Evolutionary conservation across 2,888 invertebrate species (phyloP), one percentile per base, ranked within the genome.

Genomic region (Protonemura montana): DNA sequence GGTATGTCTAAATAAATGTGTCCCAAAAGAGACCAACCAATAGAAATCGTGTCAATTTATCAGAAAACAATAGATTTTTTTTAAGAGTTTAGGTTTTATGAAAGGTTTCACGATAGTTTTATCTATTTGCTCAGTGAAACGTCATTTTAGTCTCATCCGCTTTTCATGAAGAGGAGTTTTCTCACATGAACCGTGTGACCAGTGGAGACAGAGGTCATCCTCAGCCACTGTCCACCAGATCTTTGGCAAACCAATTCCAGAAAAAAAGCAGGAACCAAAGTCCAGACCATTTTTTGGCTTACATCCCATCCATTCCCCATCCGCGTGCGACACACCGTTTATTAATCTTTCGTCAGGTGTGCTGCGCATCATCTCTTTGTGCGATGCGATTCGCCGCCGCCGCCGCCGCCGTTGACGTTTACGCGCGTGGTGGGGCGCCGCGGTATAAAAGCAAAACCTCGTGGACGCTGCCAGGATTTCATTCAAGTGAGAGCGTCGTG

Each of bases 371-470:
- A 59, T 10, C 59, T 10, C 59, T 59, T 59, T 59, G 59, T 59
- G 59, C 59, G 59, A 59, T 7, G 59, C 59, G 59, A 59, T 7
- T 7, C 59, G 59, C 59, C 1, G 59, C 59, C 3, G 35, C 59
- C 21, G 59, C 35, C 35, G 35, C 59, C 59, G 59, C 59, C 59
- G 59, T 59, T 59, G 59, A 59, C 59, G 59, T 59, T 21, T 59
- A 10, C 21, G 13, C 16, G 16, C 1, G 59, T 59, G 59, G 59
- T 16, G 59, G 59, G 59, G 59, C 59, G 59, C 59, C 41, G 13
- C 59, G 80, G 83, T 87, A 87, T 87, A 87, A 87, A 87, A 87
- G 87, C 87, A 87, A 86, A 87, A 82, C 41, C 76, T 87, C 87
- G 85, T 87, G 87, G 83, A 42, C 76, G 82, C 29, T 85, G 41